phyloP scores from a whole-genome alignment of 2,113 vertebrate species.

The Haliaeetus leucogaster region DNA sequence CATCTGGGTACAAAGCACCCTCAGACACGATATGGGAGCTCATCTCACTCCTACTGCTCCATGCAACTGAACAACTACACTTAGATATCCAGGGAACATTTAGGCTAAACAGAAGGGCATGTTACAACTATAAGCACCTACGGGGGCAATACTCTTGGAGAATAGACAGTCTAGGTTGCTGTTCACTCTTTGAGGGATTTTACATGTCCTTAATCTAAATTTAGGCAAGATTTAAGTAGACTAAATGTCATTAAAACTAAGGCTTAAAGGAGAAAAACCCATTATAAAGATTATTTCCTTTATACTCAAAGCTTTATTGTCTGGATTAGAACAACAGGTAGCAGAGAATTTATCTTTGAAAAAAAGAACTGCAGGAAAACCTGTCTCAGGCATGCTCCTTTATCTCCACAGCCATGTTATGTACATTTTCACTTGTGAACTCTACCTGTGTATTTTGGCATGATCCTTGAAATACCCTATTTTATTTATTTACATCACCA shows the following conservation, averaged over 20 bases:
- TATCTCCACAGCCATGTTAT: not conserved
- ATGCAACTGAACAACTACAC: not conserved
- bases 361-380: not conserved
- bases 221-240: not conserved
- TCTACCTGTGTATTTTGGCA: not conserved
- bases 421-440: not conserved
- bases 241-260: not conserved
- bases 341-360: not conserved
- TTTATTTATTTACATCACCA: not conserved
- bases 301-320: not conserved
- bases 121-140: not conserved
- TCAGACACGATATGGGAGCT: not conserved
- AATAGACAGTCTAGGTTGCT: not conserved
- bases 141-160: rapidly evolving
- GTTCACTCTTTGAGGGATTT: not conserved
- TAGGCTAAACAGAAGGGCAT: not conserved
- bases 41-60: not conserved
- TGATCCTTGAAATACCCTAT: not conserved
- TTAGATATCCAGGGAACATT: not conserved
- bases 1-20: not conserved
- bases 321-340: not conserved
- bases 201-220: not conserved
- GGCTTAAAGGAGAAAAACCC: not conserved
- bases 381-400: not conserved
- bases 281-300: not conserved